Base-by-base conservation (phyloP, 1,140 invertebrate genomes). In the Oncopeltus fasciatus region DNA sequence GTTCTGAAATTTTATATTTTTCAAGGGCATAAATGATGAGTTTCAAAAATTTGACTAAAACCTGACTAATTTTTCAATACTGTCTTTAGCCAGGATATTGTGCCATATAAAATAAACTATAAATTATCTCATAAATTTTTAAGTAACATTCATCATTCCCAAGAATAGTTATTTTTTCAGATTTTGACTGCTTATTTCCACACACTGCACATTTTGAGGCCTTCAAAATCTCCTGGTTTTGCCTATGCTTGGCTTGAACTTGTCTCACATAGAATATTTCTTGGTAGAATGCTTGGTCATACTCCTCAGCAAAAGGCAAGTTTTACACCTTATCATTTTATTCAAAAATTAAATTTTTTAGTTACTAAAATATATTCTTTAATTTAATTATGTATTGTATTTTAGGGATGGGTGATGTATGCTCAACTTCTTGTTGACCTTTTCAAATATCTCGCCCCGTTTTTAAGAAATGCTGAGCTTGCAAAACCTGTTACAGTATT, bases 181-280 rank as follows among this genome's bases (percentile, higher is more conserved):
- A 82, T 93, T 63, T 76, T 93, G 24, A 90, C 87, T 49, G 90
- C 90, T 5, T 94, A 86, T 72, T 94, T 90, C 72, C 93, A 97
- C 74, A 94, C 90, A 0, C 77, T 94, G 58, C 92, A 95, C 67
- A 89, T 92, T 63, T 77, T 99, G 56, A 79, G 88, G 62, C 96
- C 96, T n/a, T 83, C 84, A n/a, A 88, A 94, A 69, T 92, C 91
- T 0, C 92, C 96, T 0, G 95, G 92, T 0, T 99, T 99, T 75
- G 90, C 92, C 56, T 99, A 95, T 74, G 91, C 95, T 16, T 99
- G 97, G 96, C 75, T 99, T 38, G 96, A 99, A 74, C 78, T 99
- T 21, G 86, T 99, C 14, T 93, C 94, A 1, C 95, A 99, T 74
- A 79, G 96, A 46, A 87, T 95, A 0, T 98, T 99, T 73, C 90